Evolutionary conservation across 2,113 vertebrate genomes (phyloP).

Genomic region (Semnornis frantzii): DNA sequence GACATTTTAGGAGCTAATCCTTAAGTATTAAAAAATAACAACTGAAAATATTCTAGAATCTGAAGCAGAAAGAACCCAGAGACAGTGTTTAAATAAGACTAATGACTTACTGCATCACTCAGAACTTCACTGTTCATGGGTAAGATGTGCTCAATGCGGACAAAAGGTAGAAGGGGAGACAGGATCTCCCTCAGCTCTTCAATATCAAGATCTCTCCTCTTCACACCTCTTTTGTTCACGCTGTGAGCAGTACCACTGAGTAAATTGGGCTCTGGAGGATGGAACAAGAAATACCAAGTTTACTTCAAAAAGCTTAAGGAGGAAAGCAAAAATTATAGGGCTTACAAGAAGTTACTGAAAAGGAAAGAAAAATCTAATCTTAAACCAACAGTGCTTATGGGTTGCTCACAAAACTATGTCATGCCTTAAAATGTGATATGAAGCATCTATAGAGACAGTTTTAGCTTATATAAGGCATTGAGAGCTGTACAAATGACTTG

Average conservation of each 20-base stretch:
- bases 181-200: slow-evolving; percentile 97
- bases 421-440: neutral
- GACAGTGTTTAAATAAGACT: neutral
- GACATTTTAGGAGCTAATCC: neutral
- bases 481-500: neutral
- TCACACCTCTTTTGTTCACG: slow-evolving; percentile 97
- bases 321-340: neutral
- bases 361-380: neutral
- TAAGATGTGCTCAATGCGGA: slow-evolving; percentile 94
- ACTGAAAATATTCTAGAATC: neutral
- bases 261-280: slow-evolving; percentile 92
- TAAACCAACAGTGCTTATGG: neutral
- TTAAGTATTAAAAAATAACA: neutral
- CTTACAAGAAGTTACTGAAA: neutral
- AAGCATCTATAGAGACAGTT: neutral
- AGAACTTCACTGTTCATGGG: slow-evolving; percentile 93
- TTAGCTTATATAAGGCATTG: rapidly evolving
- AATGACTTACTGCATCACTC: slow-evolving; percentile 88
- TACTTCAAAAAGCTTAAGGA: neutral
- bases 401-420: neutral
- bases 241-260: slow-evolving; percentile 97
- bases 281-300: neutral
- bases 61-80: neutral
- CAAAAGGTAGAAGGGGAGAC: slow-evolving; percentile 90
- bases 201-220: slow-evolving; percentile 93